phyloP scores from a whole-genome alignment of 2,888 invertebrate species.

The Bhutanitis thaidina region DNA sequence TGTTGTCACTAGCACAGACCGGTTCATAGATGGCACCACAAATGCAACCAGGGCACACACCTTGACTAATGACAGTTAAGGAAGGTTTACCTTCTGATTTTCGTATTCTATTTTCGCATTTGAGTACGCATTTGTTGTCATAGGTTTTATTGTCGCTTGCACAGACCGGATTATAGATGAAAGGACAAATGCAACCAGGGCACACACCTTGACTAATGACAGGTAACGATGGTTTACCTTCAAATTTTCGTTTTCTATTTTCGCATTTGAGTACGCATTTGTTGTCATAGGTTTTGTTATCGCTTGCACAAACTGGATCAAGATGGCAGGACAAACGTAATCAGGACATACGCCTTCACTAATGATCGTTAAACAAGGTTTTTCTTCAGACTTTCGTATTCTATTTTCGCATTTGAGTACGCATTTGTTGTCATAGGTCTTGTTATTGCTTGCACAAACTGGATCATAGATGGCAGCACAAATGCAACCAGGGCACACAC shows the following conservation, averaged over 20 bases:
- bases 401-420: constrained; percentile 8
- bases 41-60: constrained; percentile 32
- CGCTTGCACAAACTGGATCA: constrained; percentile 39
- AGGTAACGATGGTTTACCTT: constrained; percentile 18
- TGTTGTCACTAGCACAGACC: constrained; percentile 35
- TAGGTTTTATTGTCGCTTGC: constrained; percentile 32
- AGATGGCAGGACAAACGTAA: constrained; percentile 27
- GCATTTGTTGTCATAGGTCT: constrained; percentile 79
- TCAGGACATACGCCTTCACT: constrained; percentile 20
- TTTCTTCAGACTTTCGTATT: constrained; percentile 5
- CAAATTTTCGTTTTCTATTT: constrained; percentile 24
- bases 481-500: too few relatives aligned
- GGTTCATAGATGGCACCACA: constrained; percentile 32
- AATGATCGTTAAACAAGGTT: not conserved
- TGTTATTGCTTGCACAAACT: constrained; percentile 27
- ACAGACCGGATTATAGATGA: constrained; percentile 25
- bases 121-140: constrained; percentile 28
- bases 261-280: constrained; percentile 31
- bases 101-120: constrained; percentile 31
- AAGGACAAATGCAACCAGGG: constrained; percentile 21
- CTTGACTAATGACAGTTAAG: constrained; percentile 26
- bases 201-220: constrained; percentile 25
- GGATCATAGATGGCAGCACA: not conserved
- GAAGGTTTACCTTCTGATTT: constrained; percentile 20
- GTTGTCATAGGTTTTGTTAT: constrained; percentile 31